Evolutionary conservation across 2,797 vertebrate species (phyloP), one percentile per base, ranked within the genome.

Genomic region (Gobio occitaniae): DNA sequence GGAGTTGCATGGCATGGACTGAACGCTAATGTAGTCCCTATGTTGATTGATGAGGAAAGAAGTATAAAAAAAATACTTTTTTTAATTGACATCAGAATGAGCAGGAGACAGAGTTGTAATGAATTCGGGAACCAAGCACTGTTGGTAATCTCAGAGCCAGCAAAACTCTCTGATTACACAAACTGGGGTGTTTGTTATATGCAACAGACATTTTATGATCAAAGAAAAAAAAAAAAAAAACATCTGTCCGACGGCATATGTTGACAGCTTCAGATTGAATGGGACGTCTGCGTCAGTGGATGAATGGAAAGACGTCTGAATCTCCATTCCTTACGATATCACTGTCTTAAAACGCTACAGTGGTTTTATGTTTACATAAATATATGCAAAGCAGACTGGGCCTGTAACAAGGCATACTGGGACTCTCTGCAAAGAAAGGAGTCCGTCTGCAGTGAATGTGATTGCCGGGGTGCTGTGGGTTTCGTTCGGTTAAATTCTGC

Each of bases 1-100:
- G 87, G 82, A 85, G 84, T 91, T 91, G 87, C 84, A 87, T 89
- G 88, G 88, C 86, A 82, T 90, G 87, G 88, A 90, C 88, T 89
- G 88, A 86, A 88, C 80, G 84, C 89, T 91, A 89, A 90, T 91
- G 86, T 87, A 89, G 89, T 85, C 86, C 90, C 86, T 44, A 86
- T 68, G 61, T 86, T 92, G 90, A 93, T 86, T 89, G 90, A 90
- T 90, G 89, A 85, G 74, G 86, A 80, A 79, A 87, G 88, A 75
- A 63, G 71, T 17, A 80, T 65, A 65, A 74, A 75, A 84, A 75
- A 76, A 81, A 19, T 15, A 0, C 41, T 84, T 68, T 65, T 88
- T 65, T 88, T 87, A 90, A 68, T 75, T 84, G 68, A 83, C 81
- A 87, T 90, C 86, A 89, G 71, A 87, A 66, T 19, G 82, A 78